Evolutionary conservation across 2,797 vertebrate species (phyloP).

Genomic region (Ispidina lecontei): DNA sequence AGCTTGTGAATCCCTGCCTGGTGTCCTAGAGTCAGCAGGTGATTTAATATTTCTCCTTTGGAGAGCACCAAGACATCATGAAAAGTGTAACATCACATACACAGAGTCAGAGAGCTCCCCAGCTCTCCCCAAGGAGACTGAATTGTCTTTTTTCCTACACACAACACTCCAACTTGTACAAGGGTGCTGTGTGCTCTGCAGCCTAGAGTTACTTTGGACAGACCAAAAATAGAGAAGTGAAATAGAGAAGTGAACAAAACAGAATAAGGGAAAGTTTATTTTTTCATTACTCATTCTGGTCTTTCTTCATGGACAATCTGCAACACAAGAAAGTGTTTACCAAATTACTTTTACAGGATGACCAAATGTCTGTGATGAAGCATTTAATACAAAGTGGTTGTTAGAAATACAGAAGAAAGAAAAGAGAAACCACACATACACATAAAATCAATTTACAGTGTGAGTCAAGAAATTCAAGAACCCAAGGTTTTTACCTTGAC

Average conservation of each 20-base stretch:
- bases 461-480: not conserved
- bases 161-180: not conserved
- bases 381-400: not conserved
- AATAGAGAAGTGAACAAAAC: not conserved
- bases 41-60: not conserved
- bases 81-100: not conserved
- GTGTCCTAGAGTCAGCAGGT: not conserved
- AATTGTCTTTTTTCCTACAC: not conserved
- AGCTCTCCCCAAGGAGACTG: not conserved
- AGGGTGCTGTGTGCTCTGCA: not conserved
- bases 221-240: not conserved
- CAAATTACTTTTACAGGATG: not conserved
- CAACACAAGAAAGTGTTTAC: constrained; percentile 26
- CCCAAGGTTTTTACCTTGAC: not conserved
- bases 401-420: constrained; percentile 19
- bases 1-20: not conserved
- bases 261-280: not conserved
- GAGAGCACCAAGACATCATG: not conserved
- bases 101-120: not conserved
- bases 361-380: constrained; percentile 18
- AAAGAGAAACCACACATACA: constrained; percentile 6
- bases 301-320: not conserved
- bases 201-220: not conserved
- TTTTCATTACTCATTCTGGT: constrained; percentile 20
- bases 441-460: not conserved